Conservation (phyloP, 2,888 invertebrate species). For the Hirtodrosophila confusa region DNA sequence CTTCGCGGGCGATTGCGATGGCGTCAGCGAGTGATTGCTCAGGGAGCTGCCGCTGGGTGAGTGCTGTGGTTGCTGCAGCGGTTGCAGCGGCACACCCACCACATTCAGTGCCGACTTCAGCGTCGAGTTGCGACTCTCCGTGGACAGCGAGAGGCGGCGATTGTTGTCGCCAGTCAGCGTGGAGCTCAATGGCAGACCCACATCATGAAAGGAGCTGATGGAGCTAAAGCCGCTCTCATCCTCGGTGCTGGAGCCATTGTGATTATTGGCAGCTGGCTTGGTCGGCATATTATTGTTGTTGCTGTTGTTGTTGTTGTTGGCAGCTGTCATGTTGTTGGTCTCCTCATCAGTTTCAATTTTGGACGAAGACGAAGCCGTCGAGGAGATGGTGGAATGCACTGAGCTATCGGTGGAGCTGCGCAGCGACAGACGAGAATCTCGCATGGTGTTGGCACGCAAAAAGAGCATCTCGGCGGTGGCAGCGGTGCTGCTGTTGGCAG, state of each 20-base stretch:
- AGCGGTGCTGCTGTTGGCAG: constrained; percentile 14
- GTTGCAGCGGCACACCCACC: constrained; percentile 74
- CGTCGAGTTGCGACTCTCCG: constrained; percentile 82
- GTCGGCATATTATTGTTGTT: constrained; percentile 46
- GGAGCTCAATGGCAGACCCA: constrained; percentile 87
- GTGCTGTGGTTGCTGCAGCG: constrained; percentile 7
- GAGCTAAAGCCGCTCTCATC: constrained; percentile 95
- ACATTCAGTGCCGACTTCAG: constrained; percentile 78
- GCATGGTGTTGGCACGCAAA: constrained; percentile 81
- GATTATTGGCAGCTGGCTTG: constrained; percentile 34
- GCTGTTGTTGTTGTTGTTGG: constrained; percentile 23
- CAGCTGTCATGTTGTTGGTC: constrained; percentile 23
- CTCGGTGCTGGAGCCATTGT: constrained; percentile 85
- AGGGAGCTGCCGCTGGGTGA: constrained; percentile 35
- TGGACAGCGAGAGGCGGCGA: constrained; percentile 56
- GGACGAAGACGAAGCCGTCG: constrained; percentile 78
- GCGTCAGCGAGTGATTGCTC: constrained; percentile 12
- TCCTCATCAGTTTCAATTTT: constrained; percentile 84
- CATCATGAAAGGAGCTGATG: constrained; percentile 93
- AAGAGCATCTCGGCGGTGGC: constrained; percentile 80
- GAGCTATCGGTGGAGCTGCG: constrained; percentile 84
- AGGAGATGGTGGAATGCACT: constrained; percentile 83
- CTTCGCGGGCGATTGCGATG: constrained; percentile 69
- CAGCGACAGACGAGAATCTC: constrained; percentile 83
- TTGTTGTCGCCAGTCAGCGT: constrained; percentile 60